These are phyloP conservation scores for Maccullochella peelii DNA, from an alignment of 2,113 vertebrate genomes.

Conservation along the genomic window DNA sequence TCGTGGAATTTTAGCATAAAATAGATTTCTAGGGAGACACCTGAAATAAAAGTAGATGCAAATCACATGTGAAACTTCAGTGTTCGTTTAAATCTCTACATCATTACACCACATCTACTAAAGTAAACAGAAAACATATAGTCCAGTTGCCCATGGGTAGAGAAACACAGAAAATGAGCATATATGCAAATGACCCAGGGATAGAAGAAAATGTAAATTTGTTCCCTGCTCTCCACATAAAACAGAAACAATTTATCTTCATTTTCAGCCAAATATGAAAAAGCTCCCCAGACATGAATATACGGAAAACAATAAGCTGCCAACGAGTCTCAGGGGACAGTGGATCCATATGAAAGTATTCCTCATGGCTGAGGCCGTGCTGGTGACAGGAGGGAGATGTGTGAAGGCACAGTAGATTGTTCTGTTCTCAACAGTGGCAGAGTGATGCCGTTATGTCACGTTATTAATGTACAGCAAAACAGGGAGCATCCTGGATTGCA, in stretches of 20 bases:
- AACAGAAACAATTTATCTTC: constrained; percentile 74
- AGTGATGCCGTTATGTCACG: constrained; percentile 39
- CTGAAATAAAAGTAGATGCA: constrained; percentile 6
- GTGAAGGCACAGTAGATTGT: constrained; percentile 51
- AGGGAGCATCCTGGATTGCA: constrained; percentile 34
- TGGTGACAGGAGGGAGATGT: constrained; percentile 58
- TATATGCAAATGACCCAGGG: constrained; percentile 64
- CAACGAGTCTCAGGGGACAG: constrained; percentile 66
- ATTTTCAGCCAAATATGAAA: constrained; percentile 70
- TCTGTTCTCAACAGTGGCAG: constrained; percentile 41
- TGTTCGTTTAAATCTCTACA: constrained; percentile 35
- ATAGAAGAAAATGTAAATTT: constrained; percentile 65
- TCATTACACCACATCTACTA: constrained; percentile 17
- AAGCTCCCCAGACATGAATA: constrained; percentile 64
- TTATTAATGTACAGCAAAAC: constrained; percentile 70
- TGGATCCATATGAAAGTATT: constrained; percentile 66
- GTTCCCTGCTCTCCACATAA: constrained; percentile 47
- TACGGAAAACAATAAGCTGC: constrained; percentile 71
- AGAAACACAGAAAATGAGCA: constrained; percentile 47
- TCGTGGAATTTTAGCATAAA: neutral
- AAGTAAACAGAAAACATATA: constrained; percentile 36
- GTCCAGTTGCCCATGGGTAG: constrained; percentile 31
- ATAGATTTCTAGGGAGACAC: neutral
- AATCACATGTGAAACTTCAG: constrained; percentile 1
- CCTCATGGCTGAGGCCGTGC: constrained; percentile 45